Percentiles rank a stretch among this genome's conserved stretches.
These are phyloP conservation scores for Corythaixoides concolor DNA, from an alignment of 2,113 vertebrate species.

Conservation along the genomic window DNA sequence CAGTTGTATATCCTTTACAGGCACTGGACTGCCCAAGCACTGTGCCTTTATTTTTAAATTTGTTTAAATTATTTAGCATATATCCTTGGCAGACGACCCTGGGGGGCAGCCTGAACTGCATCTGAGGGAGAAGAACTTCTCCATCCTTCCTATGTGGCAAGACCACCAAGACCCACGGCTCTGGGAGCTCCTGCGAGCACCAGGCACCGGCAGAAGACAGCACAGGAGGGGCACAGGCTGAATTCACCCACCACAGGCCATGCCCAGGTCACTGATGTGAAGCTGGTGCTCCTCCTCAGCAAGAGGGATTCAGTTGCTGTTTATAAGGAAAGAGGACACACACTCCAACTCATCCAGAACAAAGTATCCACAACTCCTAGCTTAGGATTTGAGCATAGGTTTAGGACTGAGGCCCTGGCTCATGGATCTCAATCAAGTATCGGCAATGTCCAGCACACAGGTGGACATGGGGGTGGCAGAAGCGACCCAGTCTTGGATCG, in stretches of 20 bases:
- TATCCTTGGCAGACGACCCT: neutral
- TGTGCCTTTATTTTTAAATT: neutral
- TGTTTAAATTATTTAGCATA: neutral
- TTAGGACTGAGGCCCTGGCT: no score
- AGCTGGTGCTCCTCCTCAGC: neutral
- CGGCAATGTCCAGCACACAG: no score
- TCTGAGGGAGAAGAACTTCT: neutral
- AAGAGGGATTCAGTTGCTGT: no score
- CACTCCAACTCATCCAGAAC: no score
- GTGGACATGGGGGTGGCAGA: no score
- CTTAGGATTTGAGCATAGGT: no score
- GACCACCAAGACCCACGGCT: neutral
- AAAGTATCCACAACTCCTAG: no score
- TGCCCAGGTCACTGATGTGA: no score
- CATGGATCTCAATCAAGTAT: no score
- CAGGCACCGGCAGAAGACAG: neutral
- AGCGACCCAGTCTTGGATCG: no score
- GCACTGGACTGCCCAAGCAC: neutral
- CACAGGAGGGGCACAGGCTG: neutral
- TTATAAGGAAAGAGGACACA: no score
- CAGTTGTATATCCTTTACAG: neutral
- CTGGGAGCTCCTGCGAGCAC: neutral
- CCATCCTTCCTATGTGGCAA: neutral
- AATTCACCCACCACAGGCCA: neutral
- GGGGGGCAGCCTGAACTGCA: neutral